A percentile compares a stretch with the other conserved stretches of the same genome.
phyloP scores from a whole-genome alignment of 2,113 vertebrate genomes.

The Gadus chalcogrammus region DNA sequence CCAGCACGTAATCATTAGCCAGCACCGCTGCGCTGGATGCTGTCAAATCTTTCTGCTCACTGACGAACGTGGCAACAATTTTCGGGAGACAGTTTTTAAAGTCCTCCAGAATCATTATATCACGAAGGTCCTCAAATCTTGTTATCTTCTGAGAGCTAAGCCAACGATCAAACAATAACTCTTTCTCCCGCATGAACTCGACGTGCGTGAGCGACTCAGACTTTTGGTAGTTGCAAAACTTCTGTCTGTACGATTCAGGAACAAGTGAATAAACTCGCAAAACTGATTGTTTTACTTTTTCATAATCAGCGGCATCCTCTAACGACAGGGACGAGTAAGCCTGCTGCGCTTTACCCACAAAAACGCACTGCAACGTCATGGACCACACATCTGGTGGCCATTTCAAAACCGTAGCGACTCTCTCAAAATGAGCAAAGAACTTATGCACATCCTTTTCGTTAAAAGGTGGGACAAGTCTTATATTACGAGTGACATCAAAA shows the following conservation, averaged over 20 bases:
- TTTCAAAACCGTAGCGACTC: not conserved
- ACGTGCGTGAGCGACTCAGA: not conserved
- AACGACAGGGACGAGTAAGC: not conserved
- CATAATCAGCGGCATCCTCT: not conserved
- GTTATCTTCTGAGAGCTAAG: not conserved
- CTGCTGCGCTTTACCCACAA: constrained; percentile 6
- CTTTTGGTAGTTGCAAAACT: not conserved
- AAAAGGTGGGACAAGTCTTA: not conserved
- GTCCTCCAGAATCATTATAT: not conserved
- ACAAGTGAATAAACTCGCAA: not conserved
- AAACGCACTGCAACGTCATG: constrained; percentile 14
- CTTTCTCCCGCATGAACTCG: constrained; percentile 4
- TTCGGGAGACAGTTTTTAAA: constrained; percentile 3
- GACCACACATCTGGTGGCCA: constrained; percentile 6
- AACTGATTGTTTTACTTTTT: not conserved
- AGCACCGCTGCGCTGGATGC: not conserved
- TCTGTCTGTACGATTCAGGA: not conserved
- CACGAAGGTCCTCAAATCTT: not conserved
- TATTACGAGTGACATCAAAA: not conserved
- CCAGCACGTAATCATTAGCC: not conserved
- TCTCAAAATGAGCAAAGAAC: constrained; percentile 15
- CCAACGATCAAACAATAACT: constrained; percentile 7
- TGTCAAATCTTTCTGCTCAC: not conserved
- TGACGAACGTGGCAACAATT: not conserved
- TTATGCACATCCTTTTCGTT: not conserved